phyloP scores from a whole-genome alignment of 2,888 invertebrate species.

The Eupithecia insigniata region DNA sequence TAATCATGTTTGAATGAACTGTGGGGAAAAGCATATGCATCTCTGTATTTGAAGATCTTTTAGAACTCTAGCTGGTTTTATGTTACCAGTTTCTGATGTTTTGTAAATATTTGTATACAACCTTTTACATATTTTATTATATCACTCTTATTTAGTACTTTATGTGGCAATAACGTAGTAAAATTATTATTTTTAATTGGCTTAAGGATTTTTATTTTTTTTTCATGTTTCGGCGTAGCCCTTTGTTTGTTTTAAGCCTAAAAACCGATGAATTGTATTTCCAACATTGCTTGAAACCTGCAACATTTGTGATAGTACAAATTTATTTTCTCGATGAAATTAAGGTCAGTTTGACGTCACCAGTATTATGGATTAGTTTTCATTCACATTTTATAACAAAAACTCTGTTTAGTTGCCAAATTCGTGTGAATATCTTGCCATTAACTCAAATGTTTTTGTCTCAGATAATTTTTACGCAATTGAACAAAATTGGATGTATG shows the following conservation, averaged over 20 bases:
- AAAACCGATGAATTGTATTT: slow-evolving; percentile 38
- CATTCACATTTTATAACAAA: slow-evolving; percentile 23
- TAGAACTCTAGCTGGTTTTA: slow-evolving; percentile 53
- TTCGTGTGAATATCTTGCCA: slow-evolving; percentile 42
- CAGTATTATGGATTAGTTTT: slow-evolving; percentile 67
- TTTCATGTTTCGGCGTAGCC: slow-evolving; percentile 63
- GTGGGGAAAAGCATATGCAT: slow-evolving; percentile 28
- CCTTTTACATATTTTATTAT: slow-evolving; percentile 66
- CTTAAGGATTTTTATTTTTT: slow-evolving; percentile 49
- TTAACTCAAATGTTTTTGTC: slow-evolving; percentile 11
- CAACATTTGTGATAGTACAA: slow-evolving; percentile 78
- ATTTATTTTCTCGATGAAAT: slow-evolving; percentile 50
- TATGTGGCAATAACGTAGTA: slow-evolving; percentile 67
- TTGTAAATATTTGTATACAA: slow-evolving; percentile 71
- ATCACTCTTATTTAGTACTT: slow-evolving; percentile 63
- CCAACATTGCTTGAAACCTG: slow-evolving; percentile 40
- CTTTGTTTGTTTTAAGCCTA: slow-evolving; percentile 62
- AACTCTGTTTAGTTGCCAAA: slow-evolving; percentile 49
- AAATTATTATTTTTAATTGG: slow-evolving; percentile 43
- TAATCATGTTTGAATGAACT: slow-evolving; percentile 22
- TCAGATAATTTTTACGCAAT: neutral
- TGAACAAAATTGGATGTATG: slow-evolving; percentile 25
- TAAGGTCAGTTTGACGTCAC: slow-evolving; percentile 56
- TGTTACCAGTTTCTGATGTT: slow-evolving; percentile 66
- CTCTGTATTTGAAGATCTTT: slow-evolving; percentile 32